Evolutionary conservation across 1,140 invertebrate genomes (phyloP).

Genomic region (Drosophila neocordata): DNA sequence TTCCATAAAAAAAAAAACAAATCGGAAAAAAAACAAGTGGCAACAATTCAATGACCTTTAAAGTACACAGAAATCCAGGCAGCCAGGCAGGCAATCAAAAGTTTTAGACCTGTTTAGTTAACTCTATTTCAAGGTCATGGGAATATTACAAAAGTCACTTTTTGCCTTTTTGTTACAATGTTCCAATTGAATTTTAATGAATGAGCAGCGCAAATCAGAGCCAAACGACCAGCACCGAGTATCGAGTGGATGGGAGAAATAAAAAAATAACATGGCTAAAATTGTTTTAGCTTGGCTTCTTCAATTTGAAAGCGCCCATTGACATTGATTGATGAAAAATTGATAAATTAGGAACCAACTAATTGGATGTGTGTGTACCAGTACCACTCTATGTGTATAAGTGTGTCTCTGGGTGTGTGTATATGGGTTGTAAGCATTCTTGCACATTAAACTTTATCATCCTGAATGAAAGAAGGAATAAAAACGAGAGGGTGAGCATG

Average conservation of each 20-base stretch:
- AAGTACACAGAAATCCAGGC: neutral
- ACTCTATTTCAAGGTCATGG: slow-evolving; percentile 41
- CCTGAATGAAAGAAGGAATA: no score
- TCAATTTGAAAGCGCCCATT: slow-evolving; percentile 39
- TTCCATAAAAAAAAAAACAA: slow-evolving; percentile 17
- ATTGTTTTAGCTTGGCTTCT: slow-evolving; percentile 7
- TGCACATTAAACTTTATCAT: slow-evolving; percentile 9
- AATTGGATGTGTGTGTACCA: slow-evolving; percentile 38
- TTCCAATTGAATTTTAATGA: slow-evolving; percentile 71
- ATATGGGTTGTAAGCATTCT: no score
- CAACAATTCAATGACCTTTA: slow-evolving; percentile 37
- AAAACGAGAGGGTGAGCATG: neutral
- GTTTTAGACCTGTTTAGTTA: slow-evolving; percentile 23
- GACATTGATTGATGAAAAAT: slow-evolving; percentile 77
- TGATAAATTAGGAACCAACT: slow-evolving; percentile 55
- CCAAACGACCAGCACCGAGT: neutral
- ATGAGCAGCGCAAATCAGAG: slow-evolving; percentile 22
- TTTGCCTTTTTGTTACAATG: slow-evolving; percentile 33
- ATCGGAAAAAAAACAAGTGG: slow-evolving; percentile 12
- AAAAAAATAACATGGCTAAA: slow-evolving; percentile 7
- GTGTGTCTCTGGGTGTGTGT: neutral
- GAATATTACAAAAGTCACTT: neutral
- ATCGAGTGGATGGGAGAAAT: neutral
- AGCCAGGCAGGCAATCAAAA: slow-evolving; percentile 8
- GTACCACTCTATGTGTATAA: slow-evolving; percentile 5